Evolutionary conservation across 2,113 vertebrate species (phyloP).

Genomic region (Apus apus): DNA sequence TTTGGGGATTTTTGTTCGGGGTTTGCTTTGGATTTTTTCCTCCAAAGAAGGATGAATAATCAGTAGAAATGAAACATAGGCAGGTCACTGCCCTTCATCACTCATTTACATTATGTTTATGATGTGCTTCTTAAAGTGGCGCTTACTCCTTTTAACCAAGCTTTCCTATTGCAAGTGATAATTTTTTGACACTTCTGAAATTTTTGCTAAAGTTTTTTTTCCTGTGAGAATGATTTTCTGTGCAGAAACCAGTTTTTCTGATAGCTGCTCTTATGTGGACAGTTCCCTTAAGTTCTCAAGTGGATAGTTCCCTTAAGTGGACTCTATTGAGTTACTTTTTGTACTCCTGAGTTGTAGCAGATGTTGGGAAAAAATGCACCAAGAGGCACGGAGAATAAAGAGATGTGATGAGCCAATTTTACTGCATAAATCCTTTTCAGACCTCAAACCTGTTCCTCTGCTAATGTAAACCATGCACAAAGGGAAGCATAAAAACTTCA

Average conservation of each 20-base stretch:
- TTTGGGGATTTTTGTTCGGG: background rate
- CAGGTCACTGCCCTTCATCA: background rate
- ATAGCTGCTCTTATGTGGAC: background rate
- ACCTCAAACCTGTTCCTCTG: constrained; percentile 29
- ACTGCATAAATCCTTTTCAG: constrained; percentile 54
- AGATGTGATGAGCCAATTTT: constrained; percentile 45
- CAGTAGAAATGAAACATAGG: background rate
- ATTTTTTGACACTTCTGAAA: background rate
- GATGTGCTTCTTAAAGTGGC: background rate
- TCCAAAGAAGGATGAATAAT: background rate
- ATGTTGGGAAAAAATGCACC: background rate
- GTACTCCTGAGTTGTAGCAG: background rate
- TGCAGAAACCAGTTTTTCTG: background rate
- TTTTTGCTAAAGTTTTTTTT: background rate
- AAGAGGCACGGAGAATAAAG: background rate
- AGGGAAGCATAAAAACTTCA: constrained; percentile 66
- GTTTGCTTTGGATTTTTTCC: background rate
- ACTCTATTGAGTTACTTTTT: background rate
- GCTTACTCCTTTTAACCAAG: background rate
- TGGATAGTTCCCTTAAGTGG: background rate
- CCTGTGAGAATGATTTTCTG: background rate
- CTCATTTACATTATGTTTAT: background rate
- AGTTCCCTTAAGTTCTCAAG: background rate
- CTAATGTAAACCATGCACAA: constrained; percentile 62
- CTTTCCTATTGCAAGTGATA: background rate